Evolutionary conservation across 2,888 invertebrate genomes (phyloP).

Genomic region (Parelbella ahira): DNA sequence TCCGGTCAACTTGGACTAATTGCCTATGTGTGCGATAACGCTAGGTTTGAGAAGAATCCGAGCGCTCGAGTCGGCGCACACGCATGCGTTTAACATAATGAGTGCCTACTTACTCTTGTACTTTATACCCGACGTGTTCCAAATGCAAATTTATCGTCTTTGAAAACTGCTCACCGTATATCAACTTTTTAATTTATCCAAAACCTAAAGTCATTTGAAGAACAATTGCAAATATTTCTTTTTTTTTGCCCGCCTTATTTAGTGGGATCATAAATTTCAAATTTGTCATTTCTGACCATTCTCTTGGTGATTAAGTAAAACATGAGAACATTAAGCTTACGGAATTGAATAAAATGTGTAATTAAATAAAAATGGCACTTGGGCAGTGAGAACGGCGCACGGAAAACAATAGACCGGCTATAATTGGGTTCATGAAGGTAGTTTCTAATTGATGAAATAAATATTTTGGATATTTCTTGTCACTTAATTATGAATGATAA

Average conservation of each 20-base stretch:
- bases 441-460: conserved; percentile 45
- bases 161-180: too few relatives aligned
- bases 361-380: conserved; percentile 64
- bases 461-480: conserved; percentile 23
- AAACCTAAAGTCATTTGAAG: not conserved
- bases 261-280: conserved; percentile 39
- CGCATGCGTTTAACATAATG: conserved; percentile 31
- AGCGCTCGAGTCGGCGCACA: conserved; percentile 64
- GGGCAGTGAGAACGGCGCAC: conserved; percentile 63
- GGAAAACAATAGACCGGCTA: conserved; percentile 56
- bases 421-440: conserved; percentile 51
- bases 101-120: conserved; percentile 21
- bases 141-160: not conserved
- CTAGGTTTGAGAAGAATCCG: conserved; percentile 67
- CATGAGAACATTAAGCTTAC: conserved; percentile 57
- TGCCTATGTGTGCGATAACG: conserved; percentile 79
- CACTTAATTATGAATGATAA: conserved; percentile 4
- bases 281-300: conserved; percentile 52
- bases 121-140: conserved; percentile 4
- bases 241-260: conserved; percentile 9
- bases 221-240: conserved; percentile 12
- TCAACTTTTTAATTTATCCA: conserved; percentile 7
- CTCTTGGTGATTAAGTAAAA: conserved; percentile 60
- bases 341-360: conserved; percentile 64
- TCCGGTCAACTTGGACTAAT: conserved; percentile 79